These are phyloP conservation scores for Chamaetylas fuelleborni DNA, from an alignment of 2,113 vertebrate species.

Conservation along the genomic window DNA sequence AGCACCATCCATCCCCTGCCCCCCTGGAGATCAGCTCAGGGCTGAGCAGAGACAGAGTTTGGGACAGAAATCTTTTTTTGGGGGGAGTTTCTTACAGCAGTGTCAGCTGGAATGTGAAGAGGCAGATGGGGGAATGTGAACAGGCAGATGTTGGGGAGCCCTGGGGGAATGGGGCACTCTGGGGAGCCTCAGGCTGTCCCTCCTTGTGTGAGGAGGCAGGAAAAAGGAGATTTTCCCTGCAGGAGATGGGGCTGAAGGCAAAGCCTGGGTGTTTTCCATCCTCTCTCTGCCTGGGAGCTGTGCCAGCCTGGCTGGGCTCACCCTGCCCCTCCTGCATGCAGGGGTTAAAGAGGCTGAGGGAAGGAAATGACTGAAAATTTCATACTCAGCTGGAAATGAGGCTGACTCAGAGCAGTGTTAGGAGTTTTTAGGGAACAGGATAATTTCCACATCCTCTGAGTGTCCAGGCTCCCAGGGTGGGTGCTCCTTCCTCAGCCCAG, in stretches of 20 bases:
- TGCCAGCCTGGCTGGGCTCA: fast-evolving
- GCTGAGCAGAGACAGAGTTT: background rate
- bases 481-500: background rate
- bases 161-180: background rate
- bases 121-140: background rate
- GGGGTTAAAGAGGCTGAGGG: background rate
- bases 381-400: background rate
- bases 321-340: background rate
- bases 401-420: background rate
- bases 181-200: background rate
- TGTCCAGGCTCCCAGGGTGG: background rate
- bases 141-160: background rate
- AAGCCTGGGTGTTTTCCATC: background rate
- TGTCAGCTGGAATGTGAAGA: background rate
- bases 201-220: background rate
- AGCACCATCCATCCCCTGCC: background rate
- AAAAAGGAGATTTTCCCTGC: background rate
- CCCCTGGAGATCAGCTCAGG: background rate
- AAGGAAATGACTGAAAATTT: background rate
- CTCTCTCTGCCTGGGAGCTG: background rate
- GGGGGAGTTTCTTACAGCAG: background rate
- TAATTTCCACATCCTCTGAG: background rate
- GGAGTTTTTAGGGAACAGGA: background rate
- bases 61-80: background rate
- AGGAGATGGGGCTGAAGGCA: background rate